Conservation (phyloP, 2,113 vertebrate species). For the Phrynocephalus versicolor region DNA sequence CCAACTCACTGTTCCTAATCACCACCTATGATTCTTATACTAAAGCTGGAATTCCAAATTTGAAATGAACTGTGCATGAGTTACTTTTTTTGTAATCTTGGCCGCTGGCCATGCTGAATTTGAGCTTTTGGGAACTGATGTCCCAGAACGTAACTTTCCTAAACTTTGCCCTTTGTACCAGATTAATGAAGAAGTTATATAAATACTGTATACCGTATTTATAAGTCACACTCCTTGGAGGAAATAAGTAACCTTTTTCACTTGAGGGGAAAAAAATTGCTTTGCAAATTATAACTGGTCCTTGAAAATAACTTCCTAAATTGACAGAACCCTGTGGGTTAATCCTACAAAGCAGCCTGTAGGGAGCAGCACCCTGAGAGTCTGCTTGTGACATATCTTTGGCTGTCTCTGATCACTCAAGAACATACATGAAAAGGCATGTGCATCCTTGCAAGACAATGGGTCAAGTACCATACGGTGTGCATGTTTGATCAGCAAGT, state of each 20-base stretch:
- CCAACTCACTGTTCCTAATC: not conserved
- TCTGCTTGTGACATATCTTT: conserved; percentile 57
- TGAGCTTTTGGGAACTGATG: too few species aligned
- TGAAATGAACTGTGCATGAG: too few species aligned
- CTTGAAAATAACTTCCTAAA: conserved; percentile 41
- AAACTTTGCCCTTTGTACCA: too few species aligned
- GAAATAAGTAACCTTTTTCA: conserved; percentile 13
- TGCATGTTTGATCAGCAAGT: conserved; percentile 47
- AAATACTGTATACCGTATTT: too few species aligned
- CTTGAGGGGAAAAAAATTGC: conserved; percentile 12
- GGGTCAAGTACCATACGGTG: conserved; percentile 45
- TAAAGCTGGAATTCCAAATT: not conserved
- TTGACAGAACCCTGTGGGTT: conserved; percentile 41
- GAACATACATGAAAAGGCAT: conserved; percentile 13
- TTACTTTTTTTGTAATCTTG: too few species aligned
- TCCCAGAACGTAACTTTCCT: too few species aligned
- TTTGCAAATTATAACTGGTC: conserved; percentile 44
- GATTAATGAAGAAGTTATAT: too few species aligned
- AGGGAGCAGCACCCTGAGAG: conserved; percentile 54
- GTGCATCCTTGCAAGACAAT: conserved; percentile 30
- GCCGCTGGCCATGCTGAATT: too few species aligned
- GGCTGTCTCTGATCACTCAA: conserved; percentile 18
- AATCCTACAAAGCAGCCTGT: conserved; percentile 49
- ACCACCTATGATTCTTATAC: not conserved
- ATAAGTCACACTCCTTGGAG: conserved; percentile 4